phyloP scores from a whole-genome alignment of 2,797 vertebrate species.

The Notoglanidium macrostoma region DNA sequence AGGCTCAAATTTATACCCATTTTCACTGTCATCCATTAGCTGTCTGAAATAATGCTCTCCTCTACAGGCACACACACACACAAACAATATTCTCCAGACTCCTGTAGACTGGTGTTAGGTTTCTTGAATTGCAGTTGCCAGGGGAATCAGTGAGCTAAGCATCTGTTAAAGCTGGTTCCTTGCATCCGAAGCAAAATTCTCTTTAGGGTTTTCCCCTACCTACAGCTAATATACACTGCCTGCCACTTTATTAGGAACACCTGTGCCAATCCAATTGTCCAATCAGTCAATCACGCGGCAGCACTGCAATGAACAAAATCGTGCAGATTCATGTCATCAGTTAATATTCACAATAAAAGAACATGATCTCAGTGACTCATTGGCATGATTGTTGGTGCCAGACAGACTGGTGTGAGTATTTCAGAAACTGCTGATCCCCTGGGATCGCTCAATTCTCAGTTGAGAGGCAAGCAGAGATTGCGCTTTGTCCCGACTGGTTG shows the following conservation, averaged over 20 bases:
- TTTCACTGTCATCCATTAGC: constrained; percentile 15
- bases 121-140: constrained; percentile 58
- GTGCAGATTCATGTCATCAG: not conserved
- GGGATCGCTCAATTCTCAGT: not conserved
- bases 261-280: not conserved
- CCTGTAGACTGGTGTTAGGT: constrained; percentile 63
- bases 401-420: not conserved
- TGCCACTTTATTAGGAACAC: not conserved
- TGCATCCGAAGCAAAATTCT: not conserved
- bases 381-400: not conserved
- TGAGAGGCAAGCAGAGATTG: not conserved
- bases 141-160: constrained; percentile 57
- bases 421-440: not conserved
- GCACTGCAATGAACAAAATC: not conserved
- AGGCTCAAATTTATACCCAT: not conserved
- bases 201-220: not conserved
- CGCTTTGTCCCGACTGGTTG: not conserved
- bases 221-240: not conserved
- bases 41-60: constrained; percentile 9
- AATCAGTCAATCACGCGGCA: not conserved
- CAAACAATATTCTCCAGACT: constrained; percentile 53
- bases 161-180: not conserved
- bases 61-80: constrained; percentile 49
- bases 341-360: not conserved
- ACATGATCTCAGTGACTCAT: not conserved